A percentile compares a stretch with the other conserved stretches of the same genome.
Evolutionary conservation across 2,797 vertebrate species (phyloP).

Genomic region (Atherinosoma microstoma): DNA sequence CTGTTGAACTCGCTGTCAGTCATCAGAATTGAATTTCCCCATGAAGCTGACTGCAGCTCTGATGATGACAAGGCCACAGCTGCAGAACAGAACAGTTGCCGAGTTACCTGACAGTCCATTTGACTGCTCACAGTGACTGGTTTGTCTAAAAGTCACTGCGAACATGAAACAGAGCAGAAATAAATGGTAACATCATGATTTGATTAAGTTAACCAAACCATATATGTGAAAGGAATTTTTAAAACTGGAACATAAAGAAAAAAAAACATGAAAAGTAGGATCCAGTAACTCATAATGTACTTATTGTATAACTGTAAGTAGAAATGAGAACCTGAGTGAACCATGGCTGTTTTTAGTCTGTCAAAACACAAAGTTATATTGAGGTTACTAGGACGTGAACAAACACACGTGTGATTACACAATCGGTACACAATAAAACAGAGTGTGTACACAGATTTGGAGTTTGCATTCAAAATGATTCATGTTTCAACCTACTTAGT

Average conservation of each 20-base stretch:
- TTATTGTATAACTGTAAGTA: slow-evolving; percentile 5
- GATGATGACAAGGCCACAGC: background rate
- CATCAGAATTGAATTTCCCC: slow-evolving; percentile 6
- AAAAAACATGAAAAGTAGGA: background rate
- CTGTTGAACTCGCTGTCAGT: background rate
- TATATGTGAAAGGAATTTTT: background rate
- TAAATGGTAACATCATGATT: background rate
- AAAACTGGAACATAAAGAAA: background rate
- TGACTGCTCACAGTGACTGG: background rate
- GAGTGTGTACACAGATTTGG: slow-evolving; percentile 27
- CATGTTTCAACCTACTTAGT: slow-evolving; percentile 81
- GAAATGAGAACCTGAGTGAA: slow-evolving; percentile 22
- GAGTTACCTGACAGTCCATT: background rate
- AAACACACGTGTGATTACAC: slow-evolving; percentile 18
- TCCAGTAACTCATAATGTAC: background rate
- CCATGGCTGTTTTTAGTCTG: slow-evolving; percentile 23
- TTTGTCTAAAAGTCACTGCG: background rate
- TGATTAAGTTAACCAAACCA: background rate
- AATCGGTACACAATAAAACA: slow-evolving; percentile 23
- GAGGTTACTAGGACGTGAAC: slow-evolving; percentile 63
- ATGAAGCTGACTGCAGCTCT: background rate
- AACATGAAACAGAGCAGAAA: background rate
- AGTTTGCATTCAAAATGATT: slow-evolving; percentile 72
- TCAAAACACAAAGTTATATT: slow-evolving; percentile 48
- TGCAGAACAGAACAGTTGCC: background rate